Conservation (phyloP, 1,140 invertebrate species). For the honey bee (Apis mellifera) region DNA sequence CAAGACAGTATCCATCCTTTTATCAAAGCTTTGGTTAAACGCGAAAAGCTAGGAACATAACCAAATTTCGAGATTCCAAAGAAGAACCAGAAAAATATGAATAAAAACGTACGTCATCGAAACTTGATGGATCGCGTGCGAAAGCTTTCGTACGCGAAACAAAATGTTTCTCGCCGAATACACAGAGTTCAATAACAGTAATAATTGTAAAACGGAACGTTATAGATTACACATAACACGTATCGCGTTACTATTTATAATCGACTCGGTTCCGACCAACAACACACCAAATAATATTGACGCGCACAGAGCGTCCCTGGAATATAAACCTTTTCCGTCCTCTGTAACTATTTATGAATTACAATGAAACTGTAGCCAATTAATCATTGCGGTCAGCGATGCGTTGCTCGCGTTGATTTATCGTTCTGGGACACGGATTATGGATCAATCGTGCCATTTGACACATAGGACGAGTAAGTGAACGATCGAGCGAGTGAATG, state of each 20-base stretch:
- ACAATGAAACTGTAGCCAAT: neutral
- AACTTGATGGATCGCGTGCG: too few relatives aligned
- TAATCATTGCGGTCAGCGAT: slow-evolving; percentile 2
- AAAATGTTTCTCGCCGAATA: neutral
- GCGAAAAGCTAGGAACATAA: too few relatives aligned
- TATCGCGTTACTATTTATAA: neutral
- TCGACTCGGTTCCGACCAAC: too few relatives aligned
- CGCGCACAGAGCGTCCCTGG: accelerated
- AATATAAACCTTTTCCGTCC: neutral
- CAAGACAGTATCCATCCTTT: too few relatives aligned
- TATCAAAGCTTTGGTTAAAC: too few relatives aligned
- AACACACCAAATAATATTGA: neutral
- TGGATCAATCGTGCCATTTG: slow-evolving; percentile 24
- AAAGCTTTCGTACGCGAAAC: neutral
- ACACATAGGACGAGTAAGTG: too few relatives aligned
- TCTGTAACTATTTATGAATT: slow-evolving; percentile 8
- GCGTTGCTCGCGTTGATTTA: slow-evolving; percentile 20
- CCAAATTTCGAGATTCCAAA: too few relatives aligned
- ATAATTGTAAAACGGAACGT: slow-evolving; percentile 10
- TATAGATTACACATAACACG: too few relatives aligned
- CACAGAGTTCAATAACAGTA: neutral
- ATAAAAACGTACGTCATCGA: too few relatives aligned
- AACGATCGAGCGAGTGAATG: too few relatives aligned
- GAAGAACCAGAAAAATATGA: too few relatives aligned
- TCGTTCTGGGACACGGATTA: neutral